A percentile compares a stretch with the other conserved stretches of the same genome.
phyloP scores from a whole-genome alignment of 2,797 vertebrate species.

The Dicrostonyx torquatus region DNA sequence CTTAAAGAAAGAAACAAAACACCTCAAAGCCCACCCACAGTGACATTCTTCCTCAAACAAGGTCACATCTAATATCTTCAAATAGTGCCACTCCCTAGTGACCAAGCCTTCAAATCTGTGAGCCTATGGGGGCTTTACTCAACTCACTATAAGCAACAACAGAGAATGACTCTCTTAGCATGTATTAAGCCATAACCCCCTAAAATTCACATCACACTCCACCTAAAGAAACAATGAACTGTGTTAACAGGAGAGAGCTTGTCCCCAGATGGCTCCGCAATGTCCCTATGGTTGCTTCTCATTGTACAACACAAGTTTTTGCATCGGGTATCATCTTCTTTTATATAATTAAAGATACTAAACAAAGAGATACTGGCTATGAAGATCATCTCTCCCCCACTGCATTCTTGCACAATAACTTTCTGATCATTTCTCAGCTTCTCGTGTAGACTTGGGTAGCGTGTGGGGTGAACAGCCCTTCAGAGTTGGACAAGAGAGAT shows the following conservation, averaged over 20 bases:
- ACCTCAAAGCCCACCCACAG: not conserved
- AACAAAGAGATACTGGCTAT: not conserved
- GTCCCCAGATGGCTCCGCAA: not conserved
- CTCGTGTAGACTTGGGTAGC: not conserved
- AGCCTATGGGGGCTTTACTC: not conserved
- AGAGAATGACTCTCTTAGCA: not conserved
- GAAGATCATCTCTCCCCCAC: not conserved
- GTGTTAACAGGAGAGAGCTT: not conserved
- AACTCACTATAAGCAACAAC: not conserved
- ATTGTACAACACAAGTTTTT: not conserved
- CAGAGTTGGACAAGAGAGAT: not conserved
- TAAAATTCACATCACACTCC: not conserved
- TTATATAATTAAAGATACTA: not conserved
- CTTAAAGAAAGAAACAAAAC: no score
- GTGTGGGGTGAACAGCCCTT: not conserved
- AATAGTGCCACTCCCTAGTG: not conserved
- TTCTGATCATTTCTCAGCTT: not conserved
- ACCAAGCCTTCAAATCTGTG: not conserved
- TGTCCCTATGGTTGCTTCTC: not conserved
- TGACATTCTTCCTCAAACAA: not conserved
- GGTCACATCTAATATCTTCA: not conserved
- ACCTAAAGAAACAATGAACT: constrained; percentile 14
- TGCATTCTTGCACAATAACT: not conserved
- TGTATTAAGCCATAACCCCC: not conserved
- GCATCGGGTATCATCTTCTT: not conserved